phyloP scores from a whole-genome alignment of 2,113 vertebrate genomes.

The Copsychus sechellarum region DNA sequence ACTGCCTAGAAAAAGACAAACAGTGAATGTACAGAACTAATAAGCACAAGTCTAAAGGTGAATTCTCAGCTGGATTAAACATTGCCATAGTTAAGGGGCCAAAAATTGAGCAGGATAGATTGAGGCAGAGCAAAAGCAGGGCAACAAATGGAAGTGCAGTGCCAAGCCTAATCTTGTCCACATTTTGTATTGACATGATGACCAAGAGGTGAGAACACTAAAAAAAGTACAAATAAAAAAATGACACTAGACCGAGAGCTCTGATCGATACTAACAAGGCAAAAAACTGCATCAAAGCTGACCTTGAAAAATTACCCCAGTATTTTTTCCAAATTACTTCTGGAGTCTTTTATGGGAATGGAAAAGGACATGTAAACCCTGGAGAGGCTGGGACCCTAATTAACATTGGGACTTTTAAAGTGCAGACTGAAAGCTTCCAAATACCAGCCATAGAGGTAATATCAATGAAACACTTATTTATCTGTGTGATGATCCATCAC shows the following conservation, averaged over 20 bases:
- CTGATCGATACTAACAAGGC: background rate
- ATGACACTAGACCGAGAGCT: background rate
- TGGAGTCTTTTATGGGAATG: background rate
- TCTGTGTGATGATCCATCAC: background rate
- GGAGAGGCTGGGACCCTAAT: background rate
- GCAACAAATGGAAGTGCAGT: background rate
- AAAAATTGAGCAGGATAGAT: background rate
- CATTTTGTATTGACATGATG: background rate
- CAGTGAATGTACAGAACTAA: background rate
- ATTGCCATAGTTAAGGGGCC: background rate
- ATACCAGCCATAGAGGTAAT: background rate
- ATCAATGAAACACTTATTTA: background rate
- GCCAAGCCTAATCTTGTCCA: background rate
- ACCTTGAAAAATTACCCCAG: background rate
- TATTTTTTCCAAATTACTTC: background rate
- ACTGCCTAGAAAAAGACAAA: background rate
- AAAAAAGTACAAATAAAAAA: background rate
- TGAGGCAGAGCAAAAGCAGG: background rate
- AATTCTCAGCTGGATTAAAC: background rate
- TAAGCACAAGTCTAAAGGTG: rapidly evolving
- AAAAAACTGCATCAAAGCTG: background rate
- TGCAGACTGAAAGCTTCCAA: background rate
- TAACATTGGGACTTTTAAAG: background rate
- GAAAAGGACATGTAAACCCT: background rate
- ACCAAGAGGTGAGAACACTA: background rate